Evolutionary conservation across 2,797 vertebrate genomes (phyloP).

Genomic region (Pangasius sanitwongsei): DNA sequence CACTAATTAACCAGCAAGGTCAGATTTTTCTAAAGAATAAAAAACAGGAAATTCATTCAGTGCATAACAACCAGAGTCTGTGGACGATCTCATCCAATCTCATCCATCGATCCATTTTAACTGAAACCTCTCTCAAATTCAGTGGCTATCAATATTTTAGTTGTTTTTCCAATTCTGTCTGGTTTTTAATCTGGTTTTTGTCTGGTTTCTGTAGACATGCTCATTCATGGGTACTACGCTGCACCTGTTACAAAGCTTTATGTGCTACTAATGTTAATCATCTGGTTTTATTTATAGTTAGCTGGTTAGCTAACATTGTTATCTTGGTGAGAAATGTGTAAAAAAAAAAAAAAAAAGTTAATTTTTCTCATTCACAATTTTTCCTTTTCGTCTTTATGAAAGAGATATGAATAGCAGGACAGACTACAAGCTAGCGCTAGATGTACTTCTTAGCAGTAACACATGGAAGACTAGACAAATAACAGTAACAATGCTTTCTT

Average conservation of each 20-base stretch:
- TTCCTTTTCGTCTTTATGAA: neutral
- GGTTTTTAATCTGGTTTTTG: neutral
- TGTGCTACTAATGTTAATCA: neutral
- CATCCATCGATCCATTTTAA: constrained; percentile 6
- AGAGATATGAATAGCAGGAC: neutral
- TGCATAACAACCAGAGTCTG: neutral
- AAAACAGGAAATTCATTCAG: neutral
- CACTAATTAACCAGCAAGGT: neutral
- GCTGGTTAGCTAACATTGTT: neutral
- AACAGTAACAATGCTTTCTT: neutral
- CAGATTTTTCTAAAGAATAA: neutral
- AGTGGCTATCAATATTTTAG: constrained; percentile 58
- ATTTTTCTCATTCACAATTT: neutral
- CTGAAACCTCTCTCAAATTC: constrained; percentile 25
- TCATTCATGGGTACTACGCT: neutral
- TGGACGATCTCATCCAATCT: neutral
- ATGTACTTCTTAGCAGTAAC: neutral
- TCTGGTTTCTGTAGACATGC: neutral
- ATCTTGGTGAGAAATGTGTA: neutral
- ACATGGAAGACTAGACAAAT: neutral
- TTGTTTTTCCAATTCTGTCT: constrained; percentile 50
- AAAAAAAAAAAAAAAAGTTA: neutral
- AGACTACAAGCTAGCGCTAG: neutral
- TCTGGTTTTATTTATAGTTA: neutral
- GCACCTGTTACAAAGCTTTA: neutral